Evolutionary conservation across 2,888 invertebrate species (phyloP), one percentile per base, ranked within the genome.

Genomic region (Plemyria rubiginata): DNA sequence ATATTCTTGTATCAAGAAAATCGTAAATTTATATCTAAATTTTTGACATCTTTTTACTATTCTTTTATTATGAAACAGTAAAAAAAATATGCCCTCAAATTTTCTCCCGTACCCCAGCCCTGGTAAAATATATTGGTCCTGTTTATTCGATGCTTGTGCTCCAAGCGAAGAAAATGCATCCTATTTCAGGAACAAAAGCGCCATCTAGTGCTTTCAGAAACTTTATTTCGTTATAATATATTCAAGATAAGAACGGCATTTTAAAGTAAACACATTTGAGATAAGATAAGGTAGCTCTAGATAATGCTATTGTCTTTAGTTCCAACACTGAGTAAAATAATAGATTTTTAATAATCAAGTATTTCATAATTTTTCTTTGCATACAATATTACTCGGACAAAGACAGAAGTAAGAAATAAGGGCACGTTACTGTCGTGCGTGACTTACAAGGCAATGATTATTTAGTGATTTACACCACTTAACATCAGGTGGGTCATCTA

Each of bases 111-210:
- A 56, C 0, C 45, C 46, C 59, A 38, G 8, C 36, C 40, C 64
- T 60, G 59, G 36, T 11, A 15, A 60, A 54, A 60, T 57, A 62
- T 48, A 64, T 50, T 59, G 49, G 54, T 63, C 55, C 61, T 66
- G 54, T 57, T 61, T 60, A 67, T 60, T 54, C 15, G 57, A 50
- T 55, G 55, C 52, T 52, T 41, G 53, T 16, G 45, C 41, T 54
- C 40, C 32, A 48, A n/a, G 29, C 43, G 29, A 41, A 54, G 50
- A 62, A 50, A 65, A 66, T 67, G 70, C 70, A 67, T 66, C 60
- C 56, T 64, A 59, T 64, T 70, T 66, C 46, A 48, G 52, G 58
- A 66, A 63, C 64, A 66, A 67, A 53, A 61, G 65, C 60, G 38
- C 38, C 48, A 58, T 36, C 61, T 60, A 62, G 58, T 36, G 45